A percentile compares a stretch with the other conserved stretches of the same genome.
phyloP scores from a whole-genome alignment of 1,140 invertebrate genomes.

The Oscheius sp. region DNA sequence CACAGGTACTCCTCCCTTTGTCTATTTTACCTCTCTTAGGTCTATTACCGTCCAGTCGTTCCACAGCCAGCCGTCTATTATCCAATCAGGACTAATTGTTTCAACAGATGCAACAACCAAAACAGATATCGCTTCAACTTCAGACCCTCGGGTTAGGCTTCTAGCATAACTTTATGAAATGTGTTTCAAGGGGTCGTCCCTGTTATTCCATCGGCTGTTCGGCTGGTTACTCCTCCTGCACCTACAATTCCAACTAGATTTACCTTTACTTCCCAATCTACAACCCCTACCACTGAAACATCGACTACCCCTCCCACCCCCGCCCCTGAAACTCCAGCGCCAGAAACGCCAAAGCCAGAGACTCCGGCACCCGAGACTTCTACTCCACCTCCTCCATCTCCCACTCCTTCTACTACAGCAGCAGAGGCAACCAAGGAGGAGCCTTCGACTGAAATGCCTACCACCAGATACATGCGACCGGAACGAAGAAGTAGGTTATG shows the following conservation, averaged over 20 bases:
- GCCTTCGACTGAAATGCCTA: constrained; percentile 4
- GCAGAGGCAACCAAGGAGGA: constrained; percentile 11
- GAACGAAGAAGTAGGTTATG: constrained; percentile 10
- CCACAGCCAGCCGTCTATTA: constrained; percentile 44
- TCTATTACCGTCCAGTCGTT: not conserved
- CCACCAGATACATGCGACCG: constrained; percentile 28
- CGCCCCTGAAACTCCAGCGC: constrained; percentile 14
- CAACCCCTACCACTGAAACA: not conserved
- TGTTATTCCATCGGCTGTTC: not conserved
- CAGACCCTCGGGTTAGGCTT: constrained; percentile 36
- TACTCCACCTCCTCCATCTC: not conserved
- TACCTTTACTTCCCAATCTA: constrained; percentile 1
- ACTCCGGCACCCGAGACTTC: not conserved
- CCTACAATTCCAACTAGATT: constrained; percentile 7
- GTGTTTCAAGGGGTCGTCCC: not conserved
- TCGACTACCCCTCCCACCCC: not conserved
- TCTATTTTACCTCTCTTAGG: not conserved
- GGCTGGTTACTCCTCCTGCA: not conserved
- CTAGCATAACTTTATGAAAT: not conserved
- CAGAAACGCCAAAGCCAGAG: constrained; percentile 19
- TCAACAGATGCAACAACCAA: constrained; percentile 48
- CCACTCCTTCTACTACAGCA: constrained; percentile 8
- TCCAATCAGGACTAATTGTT: constrained; percentile 49
- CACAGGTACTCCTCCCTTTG: not conserved
- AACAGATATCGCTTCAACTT: constrained; percentile 51